Evolutionary conservation across 2,888 invertebrate genomes (phyloP), one percentile per base, ranked within the genome.

Genomic region (Toxonevra muliebris): DNA sequence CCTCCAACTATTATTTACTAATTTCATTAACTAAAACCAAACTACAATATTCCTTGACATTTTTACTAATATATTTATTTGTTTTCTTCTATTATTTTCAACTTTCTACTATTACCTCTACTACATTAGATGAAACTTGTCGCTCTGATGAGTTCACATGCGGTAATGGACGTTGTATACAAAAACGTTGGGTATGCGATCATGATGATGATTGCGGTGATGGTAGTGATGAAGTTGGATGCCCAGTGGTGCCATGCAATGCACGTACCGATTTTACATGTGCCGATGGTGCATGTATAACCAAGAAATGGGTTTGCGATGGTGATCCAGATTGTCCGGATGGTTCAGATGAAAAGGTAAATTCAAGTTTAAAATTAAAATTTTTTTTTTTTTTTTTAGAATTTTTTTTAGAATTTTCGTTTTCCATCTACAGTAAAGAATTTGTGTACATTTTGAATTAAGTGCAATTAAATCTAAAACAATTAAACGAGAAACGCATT

Each of bases 131-230:
- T 88, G 93, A 92, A 82, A 96, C 96, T 20, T 97, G 96, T 86
- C 91, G 95, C 74, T 90, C 93, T 63, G 95, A 95, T 84, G 95
- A 97, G 86, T 96, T 96, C 84, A 94, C 95, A n/a, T 97, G 97
- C 86, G 90, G 89, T 63, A 94, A 95, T 82, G 93, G 95, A 67
- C 92, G 92, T 79, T 96, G 96, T 85, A 94, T 96, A 78, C 94
- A 94, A 81, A 89, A 90, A 75, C 87, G 91, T 69, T 96, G 95
- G 95, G 89, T 92, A 30, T 96, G 96, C 82, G 96, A 96, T 81
- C 89, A 89, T 10, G 95, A 95, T 80, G 90, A 94, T 77, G 95
- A 96, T 81, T 96, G 96, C 78, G 93, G 92, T 4, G 95, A 96
- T 80, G 90, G 89, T 66, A 92, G 90, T 64, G 96, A 96, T 79